Base-by-base conservation (phyloP, 1,140 invertebrate genomes). In the Rhopalosiphum padi region DNA sequence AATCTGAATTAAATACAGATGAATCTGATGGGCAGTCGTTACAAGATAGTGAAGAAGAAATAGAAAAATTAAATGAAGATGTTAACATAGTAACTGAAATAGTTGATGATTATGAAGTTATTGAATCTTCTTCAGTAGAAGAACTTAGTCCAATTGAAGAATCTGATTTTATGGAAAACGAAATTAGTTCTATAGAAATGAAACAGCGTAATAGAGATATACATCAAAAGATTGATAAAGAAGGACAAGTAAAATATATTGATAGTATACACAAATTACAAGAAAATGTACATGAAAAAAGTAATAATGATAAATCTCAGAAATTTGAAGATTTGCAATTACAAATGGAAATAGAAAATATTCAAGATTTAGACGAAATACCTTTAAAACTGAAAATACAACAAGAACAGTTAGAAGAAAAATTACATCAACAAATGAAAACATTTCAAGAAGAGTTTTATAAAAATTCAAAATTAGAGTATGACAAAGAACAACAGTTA, bases 401-500 rank as follows among this genome's bases (percentile, higher is more conserved):
- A 30, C 51, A 90, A 90, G 53, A 90, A 60, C 23, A 90, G 41
- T 60, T 60, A 41, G 88, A 90, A 60, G 51, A 90, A 37, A n/a
- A 90, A 41, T 41, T 41, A 41, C 88, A 90, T 60, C 46, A 90
- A 90, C 88, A 90, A 55, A 60, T 90, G 37, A 90, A 90, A 41
- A 23, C 25, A 41, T 60, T 55, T 41, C 88, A 90, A 90, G 55
- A 90, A 90, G 51, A 90, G 6, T 90, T 90, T 43, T 90, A 90
- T 90, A 41, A 55, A 90, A 60, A 90, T 90, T 90, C 37, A 90
- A 90, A 90, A 90, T 22, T 53, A 60, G 51, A 90, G 23, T 90
- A 55, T 60, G 88, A 90, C 1, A 90, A 90, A 55, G 51, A 90
- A 90, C 53, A 41, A 18, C n/a, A 55, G 15, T 90, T 55, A 41